phyloP scores from a whole-genome alignment of 2,888 invertebrate genomes.

The Parasteatoda lunata region DNA sequence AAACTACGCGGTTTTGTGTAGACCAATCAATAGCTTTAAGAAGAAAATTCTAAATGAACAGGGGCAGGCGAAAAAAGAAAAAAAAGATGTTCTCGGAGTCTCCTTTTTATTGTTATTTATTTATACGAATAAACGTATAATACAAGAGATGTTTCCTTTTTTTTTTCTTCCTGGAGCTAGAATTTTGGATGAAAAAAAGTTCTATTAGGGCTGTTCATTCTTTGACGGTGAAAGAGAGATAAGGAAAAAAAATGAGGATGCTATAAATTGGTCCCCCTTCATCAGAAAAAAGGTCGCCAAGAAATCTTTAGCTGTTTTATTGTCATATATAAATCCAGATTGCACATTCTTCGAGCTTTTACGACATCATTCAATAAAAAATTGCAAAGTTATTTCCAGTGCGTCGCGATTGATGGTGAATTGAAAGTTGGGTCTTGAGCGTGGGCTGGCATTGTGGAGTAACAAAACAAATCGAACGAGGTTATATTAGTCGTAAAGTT shows the following conservation, averaged over 20 bases:
- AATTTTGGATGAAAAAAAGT: not conserved
- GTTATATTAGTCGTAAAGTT: too few species aligned
- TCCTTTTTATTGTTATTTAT: constrained; percentile 51
- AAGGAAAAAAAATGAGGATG: not conserved
- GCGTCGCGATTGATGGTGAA: too few species aligned
- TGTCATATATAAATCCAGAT: constrained; percentile 1
- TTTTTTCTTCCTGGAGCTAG: not conserved
- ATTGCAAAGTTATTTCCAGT: too few species aligned
- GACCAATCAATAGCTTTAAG: constrained; percentile 42
- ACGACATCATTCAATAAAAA: too few species aligned
- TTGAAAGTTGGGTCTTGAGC: too few species aligned
- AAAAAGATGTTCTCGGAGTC: constrained; percentile 38
- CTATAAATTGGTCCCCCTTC: constrained; percentile 5
- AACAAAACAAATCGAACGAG: too few species aligned
- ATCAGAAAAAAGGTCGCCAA: not conserved
- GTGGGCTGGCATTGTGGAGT: too few species aligned
- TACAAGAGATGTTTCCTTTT: constrained; percentile 11
- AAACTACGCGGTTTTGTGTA: constrained; percentile 44
- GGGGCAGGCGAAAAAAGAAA: constrained; percentile 6
- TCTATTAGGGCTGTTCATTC: not conserved
- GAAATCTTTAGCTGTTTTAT: not conserved
- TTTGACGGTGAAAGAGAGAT: not conserved
- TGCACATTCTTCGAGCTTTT: not conserved
- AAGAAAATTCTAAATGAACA: constrained; percentile 35
- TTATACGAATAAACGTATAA: constrained; percentile 10